Conservation (phyloP, 2,888 invertebrate species). For the Parnassius apollo region DNA sequence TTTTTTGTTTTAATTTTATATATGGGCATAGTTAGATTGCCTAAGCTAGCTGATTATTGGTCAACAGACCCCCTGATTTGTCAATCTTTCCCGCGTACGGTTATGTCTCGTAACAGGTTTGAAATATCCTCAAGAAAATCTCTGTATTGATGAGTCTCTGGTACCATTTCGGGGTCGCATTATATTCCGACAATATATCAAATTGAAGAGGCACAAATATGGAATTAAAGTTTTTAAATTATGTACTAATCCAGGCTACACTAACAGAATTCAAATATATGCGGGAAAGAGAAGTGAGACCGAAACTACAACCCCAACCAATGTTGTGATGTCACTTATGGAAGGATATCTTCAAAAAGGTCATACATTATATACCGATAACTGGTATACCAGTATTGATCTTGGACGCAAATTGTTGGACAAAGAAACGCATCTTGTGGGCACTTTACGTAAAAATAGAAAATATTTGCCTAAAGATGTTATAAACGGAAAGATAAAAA, state of each 20-base stretch:
- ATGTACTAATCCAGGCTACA: slow-evolving; percentile 25
- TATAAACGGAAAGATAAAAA: slow-evolving; percentile 5
- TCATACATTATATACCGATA: slow-evolving; percentile 13
- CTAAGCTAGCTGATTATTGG: not conserved
- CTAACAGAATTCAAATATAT: not conserved
- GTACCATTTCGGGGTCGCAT: slow-evolving; percentile 33
- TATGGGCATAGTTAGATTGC: not conserved
- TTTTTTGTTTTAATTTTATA: not conserved
- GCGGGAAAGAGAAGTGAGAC: not conserved
- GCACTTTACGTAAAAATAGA: not conserved
- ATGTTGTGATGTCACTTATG: slow-evolving; percentile 27
- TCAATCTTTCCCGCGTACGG: not conserved
- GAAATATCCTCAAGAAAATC: slow-evolving; percentile 1
- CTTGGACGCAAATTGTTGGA: not conserved
- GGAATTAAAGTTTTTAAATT: slow-evolving; percentile 35
- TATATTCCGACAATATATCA: slow-evolving; percentile 30
- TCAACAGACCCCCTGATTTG: not conserved
- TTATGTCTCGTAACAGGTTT: not conserved
- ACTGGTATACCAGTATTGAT: not conserved
- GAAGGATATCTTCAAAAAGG: slow-evolving; percentile 22
- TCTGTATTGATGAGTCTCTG: slow-evolving; percentile 27
- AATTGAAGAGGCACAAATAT: slow-evolving; percentile 33
- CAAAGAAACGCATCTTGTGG: not conserved
- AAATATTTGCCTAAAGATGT: not conserved
- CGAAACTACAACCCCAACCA: slow-evolving; percentile 26